These are phyloP conservation scores for Gibbula magus DNA, from an alignment of 2,888 invertebrate genomes.

Conservation along the genomic window DNA sequence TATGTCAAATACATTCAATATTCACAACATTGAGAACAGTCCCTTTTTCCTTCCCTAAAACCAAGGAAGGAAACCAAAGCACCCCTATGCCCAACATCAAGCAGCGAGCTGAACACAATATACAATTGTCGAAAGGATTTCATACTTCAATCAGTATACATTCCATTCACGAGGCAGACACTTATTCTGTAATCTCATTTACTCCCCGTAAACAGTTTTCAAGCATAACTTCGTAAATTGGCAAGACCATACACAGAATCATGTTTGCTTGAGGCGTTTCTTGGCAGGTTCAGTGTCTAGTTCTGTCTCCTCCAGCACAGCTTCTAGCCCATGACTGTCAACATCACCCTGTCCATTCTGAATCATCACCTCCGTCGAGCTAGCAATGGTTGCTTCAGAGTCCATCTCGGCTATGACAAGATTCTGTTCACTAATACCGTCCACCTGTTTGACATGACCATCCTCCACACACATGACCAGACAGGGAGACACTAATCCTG, in stretches of 20 bases:
- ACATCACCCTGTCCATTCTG: neutral
- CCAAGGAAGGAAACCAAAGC: too few species aligned
- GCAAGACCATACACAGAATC: neutral
- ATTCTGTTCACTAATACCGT: constrained; percentile 32
- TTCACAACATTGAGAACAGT: too few species aligned
- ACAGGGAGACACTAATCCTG: constrained; percentile 3
- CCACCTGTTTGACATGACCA: constrained; percentile 24
- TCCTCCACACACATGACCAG: constrained; percentile 22
- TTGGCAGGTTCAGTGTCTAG: constrained; percentile 8
- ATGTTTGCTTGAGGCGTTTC: neutral
- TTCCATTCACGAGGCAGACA: too few species aligned
- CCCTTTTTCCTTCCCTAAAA: too few species aligned
- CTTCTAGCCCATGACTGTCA: neutral
- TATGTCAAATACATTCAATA: too few species aligned
- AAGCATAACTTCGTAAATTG: too few species aligned
- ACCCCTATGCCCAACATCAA: too few species aligned
- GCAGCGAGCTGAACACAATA: too few species aligned
- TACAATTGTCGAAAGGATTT: too few species aligned
- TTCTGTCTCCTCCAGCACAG: neutral
- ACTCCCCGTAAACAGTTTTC: too few species aligned
- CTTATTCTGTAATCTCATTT: too few species aligned
- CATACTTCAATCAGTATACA: too few species aligned
- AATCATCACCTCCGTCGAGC: neutral
- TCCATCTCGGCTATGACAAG: neutral
- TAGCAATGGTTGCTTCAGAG: neutral